Conservation (phyloP, 2,797 vertebrate species). For the Eurystomus glaucurus region DNA sequence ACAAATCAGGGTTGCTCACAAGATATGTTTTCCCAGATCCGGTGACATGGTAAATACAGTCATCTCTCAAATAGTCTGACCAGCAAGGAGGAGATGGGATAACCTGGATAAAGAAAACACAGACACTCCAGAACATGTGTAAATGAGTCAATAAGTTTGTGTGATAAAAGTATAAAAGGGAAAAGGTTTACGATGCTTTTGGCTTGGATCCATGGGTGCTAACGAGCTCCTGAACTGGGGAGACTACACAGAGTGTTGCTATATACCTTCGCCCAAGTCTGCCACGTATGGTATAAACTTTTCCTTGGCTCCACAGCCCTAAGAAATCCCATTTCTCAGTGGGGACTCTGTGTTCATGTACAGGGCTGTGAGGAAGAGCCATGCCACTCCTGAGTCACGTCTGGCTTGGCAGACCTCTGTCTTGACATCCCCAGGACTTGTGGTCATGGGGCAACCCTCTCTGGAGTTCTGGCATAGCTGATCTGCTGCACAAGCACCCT, state of each 20-base stretch:
- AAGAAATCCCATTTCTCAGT: neutral
- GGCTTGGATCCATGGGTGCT: constrained; percentile 23
- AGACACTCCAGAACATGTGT: constrained; percentile 43
- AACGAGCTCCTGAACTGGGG: neutral
- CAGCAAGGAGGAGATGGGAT: constrained; percentile 1
- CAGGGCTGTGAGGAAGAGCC: neutral
- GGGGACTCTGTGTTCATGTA: neutral
- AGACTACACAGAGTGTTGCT: neutral
- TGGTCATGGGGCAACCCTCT: neutral
- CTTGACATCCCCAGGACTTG: neutral
- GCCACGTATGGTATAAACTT: neutral
- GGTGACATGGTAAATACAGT: constrained; percentile 57
- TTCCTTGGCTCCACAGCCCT: neutral
- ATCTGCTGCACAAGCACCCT: neutral
- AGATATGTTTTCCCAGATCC: constrained; percentile 57
- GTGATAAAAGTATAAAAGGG: neutral
- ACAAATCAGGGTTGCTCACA: constrained; percentile 69
- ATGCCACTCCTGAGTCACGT: accelerated
- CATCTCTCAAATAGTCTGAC: constrained; percentile 52
- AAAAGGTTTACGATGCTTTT: constrained; percentile 27
- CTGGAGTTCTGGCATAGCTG: accelerated
- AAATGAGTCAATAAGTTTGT: constrained; percentile 16
- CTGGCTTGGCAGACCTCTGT: neutral
- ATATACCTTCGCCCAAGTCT: neutral
- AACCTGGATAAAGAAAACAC: constrained; percentile 52